Evolutionary conservation across 2,797 vertebrate genomes (phyloP).

Genomic region (Lepus townsendii): DNA sequence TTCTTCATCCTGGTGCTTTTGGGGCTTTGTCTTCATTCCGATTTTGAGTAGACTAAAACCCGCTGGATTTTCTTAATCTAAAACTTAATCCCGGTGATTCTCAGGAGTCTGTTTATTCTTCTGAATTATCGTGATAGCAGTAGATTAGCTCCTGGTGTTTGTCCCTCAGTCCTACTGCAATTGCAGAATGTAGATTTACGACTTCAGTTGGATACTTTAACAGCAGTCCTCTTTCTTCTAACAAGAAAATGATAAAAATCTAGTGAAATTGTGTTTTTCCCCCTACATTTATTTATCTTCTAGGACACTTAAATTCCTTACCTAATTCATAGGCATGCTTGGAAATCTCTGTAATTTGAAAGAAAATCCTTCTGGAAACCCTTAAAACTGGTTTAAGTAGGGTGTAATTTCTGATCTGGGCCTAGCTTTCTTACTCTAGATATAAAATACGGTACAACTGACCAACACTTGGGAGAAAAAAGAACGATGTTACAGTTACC

Average conservation of each 20-base stretch:
- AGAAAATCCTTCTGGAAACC: constrained; percentile 56
- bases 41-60: constrained; percentile 71
- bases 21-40: constrained; percentile 44
- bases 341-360: constrained; percentile 53
- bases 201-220: not conserved
- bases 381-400: not conserved
- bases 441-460: constrained; percentile 38
- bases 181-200: not conserved
- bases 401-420: constrained; percentile 51
- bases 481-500: not conserved
- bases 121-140: not conserved
- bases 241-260: constrained; percentile 18
- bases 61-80: constrained; percentile 53
- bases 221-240: not conserved
- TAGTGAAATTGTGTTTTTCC: not conserved
- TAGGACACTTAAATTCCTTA: not conserved
- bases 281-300: not conserved
- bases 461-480: not conserved
- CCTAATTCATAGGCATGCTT: constrained; percentile 25
- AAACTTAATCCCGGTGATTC: not conserved
- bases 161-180: not conserved
- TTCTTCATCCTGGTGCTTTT: constrained; percentile 3
- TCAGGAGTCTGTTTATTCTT: constrained; percentile 22
- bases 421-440: constrained; percentile 60
- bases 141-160: not conserved